A percentile compares a stretch with the other conserved stretches of the same genome.
Conservation (phyloP, 2,113 vertebrate genomes). For the Baryphthengus martii region DNA sequence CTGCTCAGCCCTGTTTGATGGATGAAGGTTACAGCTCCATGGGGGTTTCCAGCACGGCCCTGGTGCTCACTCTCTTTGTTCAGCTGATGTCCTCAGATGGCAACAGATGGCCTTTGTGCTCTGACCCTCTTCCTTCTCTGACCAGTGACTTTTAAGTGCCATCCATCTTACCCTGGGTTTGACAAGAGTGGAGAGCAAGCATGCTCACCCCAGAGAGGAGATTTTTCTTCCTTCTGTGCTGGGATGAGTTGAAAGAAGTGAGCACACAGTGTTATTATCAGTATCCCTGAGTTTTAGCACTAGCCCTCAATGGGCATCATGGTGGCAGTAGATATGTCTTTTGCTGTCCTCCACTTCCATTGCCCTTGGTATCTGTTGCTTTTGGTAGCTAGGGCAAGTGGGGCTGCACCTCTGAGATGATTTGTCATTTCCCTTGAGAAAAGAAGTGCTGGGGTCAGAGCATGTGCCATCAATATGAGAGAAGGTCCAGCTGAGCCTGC, state of each 20-base stretch:
- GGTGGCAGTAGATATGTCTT: background rate
- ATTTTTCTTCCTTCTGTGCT: background rate
- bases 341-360: background rate
- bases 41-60: background rate
- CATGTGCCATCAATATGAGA: background rate
- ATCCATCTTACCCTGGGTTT: background rate
- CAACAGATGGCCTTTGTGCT: constrained; percentile 26
- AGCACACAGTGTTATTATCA: background rate
- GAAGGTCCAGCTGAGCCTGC: background rate
- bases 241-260: background rate
- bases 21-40: background rate
- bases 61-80: background rate
- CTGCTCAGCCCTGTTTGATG: background rate
- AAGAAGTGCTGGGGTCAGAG: background rate
- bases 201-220: background rate
- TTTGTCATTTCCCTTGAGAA: background rate
- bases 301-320: background rate
- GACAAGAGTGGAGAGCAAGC: background rate
- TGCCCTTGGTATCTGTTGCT: background rate
- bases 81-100: background rate
- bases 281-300: background rate
- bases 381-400: background rate
- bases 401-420: background rate
- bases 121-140: background rate
- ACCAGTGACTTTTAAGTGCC: background rate